Evolutionary conservation across 2,113 vertebrate genomes (phyloP).

Genomic region (Phalacrocorax carbo): DNA sequence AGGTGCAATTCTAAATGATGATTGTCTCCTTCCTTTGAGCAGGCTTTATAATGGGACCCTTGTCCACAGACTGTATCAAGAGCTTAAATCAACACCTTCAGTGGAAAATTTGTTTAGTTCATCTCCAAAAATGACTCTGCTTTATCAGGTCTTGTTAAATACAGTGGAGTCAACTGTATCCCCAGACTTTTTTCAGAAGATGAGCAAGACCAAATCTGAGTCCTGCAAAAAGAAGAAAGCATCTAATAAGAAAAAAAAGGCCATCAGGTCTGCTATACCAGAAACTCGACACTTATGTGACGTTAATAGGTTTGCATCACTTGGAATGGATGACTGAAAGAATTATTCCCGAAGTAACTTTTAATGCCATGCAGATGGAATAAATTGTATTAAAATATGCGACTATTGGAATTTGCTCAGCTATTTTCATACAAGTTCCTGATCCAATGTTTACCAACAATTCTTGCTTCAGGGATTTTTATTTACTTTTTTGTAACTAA

Average conservation of each 20-base stretch:
- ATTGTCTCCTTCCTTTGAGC: neutral
- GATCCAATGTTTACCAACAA: neutral
- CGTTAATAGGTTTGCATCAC: constrained; percentile 61
- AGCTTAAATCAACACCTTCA: constrained; percentile 66
- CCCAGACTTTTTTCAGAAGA: constrained; percentile 54
- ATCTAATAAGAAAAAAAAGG: neutral
- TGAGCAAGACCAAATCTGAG: neutral
- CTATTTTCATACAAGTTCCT: neutral
- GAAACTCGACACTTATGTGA: neutral
- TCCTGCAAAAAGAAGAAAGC: constrained; percentile 41
- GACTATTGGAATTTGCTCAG: neutral
- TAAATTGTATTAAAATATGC: neutral
- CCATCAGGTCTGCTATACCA: neutral
- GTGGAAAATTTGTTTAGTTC: constrained; percentile 73
- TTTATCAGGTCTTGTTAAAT: constrained; percentile 72
- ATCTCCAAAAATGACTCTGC: constrained; percentile 69
- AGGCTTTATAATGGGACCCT: constrained; percentile 90
- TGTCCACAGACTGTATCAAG: constrained; percentile 78
- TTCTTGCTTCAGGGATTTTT: neutral
- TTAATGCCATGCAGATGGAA: neutral
- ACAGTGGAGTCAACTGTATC: constrained; percentile 33
- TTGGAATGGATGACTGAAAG: constrained; percentile 57
- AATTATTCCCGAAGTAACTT: neutral
- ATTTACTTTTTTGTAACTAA: neutral
- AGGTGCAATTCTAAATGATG: neutral